These are phyloP conservation scores for Pyrrhia umbra DNA, from an alignment of 2,888 invertebrate genomes.

Conservation along the genomic window DNA sequence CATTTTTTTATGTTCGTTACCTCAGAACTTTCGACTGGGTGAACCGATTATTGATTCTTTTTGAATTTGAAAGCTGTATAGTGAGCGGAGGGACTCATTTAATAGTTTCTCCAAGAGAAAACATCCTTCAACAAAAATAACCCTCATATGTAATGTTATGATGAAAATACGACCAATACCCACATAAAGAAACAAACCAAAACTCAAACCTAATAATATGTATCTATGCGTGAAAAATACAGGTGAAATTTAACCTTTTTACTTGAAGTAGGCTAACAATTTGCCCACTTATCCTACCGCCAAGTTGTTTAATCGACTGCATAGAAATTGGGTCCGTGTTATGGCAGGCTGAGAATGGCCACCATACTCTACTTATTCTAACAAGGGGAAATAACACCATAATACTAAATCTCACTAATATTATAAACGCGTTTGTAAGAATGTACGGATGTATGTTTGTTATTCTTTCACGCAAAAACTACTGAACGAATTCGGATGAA, in stretches of 20 bases:
- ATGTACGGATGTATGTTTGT: too few relatives aligned
- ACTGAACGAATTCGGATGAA: too few relatives aligned
- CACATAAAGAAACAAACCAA: neutral
- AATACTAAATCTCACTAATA: neutral
- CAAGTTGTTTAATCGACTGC: slow-evolving; percentile 39
- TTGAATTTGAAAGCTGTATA: too few relatives aligned
- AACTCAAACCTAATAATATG: slow-evolving; percentile 29
- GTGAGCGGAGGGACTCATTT: too few relatives aligned
- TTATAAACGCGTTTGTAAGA: too few relatives aligned
- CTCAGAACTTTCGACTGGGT: too few relatives aligned
- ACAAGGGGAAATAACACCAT: slow-evolving; percentile 1
- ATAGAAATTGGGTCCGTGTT: slow-evolving; percentile 40
- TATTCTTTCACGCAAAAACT: too few relatives aligned
- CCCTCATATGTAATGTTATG: too few relatives aligned
- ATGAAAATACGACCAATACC: neutral
- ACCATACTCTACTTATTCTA: slow-evolving; percentile 11
- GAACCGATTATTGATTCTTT: too few relatives aligned
- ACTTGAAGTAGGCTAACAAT: slow-evolving; percentile 48
- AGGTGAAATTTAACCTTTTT: slow-evolving; percentile 56
- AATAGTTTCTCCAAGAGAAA: too few relatives aligned
- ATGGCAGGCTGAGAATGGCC: slow-evolving; percentile 18
- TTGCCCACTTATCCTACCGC: slow-evolving; percentile 48
- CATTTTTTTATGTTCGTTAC: too few relatives aligned
- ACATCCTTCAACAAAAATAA: too few relatives aligned
- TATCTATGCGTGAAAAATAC: slow-evolving; percentile 53